These are phyloP conservation scores for Bembecia ichneumoniformis DNA, from an alignment of 2,888 invertebrate species.

Conservation along the genomic window DNA sequence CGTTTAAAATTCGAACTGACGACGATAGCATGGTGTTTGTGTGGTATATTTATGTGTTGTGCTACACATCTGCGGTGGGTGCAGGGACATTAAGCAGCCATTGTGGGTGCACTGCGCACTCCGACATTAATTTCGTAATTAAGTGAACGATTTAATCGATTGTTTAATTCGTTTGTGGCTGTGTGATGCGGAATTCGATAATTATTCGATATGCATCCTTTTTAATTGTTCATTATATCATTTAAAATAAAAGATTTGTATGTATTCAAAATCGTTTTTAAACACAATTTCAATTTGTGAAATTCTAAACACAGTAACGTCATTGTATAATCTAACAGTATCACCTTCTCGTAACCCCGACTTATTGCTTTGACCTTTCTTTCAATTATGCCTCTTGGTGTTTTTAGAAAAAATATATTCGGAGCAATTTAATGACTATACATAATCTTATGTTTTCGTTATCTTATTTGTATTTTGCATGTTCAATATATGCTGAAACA, in stretches of 20 bases:
- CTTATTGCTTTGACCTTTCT: no score
- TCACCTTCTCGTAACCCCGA: no score
- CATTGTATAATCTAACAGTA: no score
- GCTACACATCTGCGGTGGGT: slow-evolving; percentile 3
- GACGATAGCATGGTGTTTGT: not conserved
- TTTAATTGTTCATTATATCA: slow-evolving; percentile 6
- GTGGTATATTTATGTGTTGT: not conserved
- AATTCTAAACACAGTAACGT: no score
- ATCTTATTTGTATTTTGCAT: no score
- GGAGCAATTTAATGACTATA: no score
- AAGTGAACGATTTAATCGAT: slow-evolving; percentile 55
- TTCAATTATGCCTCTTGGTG: no score
- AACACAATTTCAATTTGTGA: no score
- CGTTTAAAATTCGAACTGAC: not conserved
- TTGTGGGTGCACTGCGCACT: slow-evolving; percentile 18
- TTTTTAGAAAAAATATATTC: no score
- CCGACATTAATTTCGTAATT: slow-evolving; percentile 56
- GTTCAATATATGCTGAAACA: no score
- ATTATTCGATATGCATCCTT: slow-evolving; percentile 18
- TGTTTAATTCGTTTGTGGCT: slow-evolving; percentile 50
- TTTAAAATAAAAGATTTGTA: not conserved
- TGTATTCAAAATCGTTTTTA: not conserved
- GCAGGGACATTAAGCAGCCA: slow-evolving; percentile 23
- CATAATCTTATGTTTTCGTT: no score
- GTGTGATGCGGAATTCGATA: slow-evolving; percentile 28